A percentile compares a stretch with the other conserved stretches of the same genome.
phyloP scores from a whole-genome alignment of 2,113 vertebrate genomes.

The Salminus brasiliensis region DNA sequence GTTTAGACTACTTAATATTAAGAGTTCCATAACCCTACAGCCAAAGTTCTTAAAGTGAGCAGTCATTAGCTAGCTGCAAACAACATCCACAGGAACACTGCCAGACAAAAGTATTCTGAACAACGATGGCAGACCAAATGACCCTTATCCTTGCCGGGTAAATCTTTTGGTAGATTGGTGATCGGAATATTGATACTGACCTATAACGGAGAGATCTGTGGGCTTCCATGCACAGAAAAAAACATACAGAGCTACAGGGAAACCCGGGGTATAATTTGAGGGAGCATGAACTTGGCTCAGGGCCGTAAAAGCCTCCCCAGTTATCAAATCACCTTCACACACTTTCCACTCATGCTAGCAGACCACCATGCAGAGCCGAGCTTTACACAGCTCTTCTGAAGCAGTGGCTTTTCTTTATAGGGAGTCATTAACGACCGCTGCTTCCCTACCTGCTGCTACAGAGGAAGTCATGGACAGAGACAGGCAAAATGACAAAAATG shows the following conservation, averaged over 20 bases:
- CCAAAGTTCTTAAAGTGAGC: not conserved
- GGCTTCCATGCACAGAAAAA: not conserved
- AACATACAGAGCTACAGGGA: not conserved
- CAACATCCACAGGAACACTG: not conserved
- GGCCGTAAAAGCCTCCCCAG: constrained; percentile 1
- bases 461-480: constrained; percentile 19
- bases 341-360: constrained; percentile 5
- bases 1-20: not conserved
- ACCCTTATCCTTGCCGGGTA: no score
- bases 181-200: not conserved
- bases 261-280: not conserved
- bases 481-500: constrained; percentile 13
- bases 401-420: constrained; percentile 33
- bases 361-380: constrained; percentile 19
- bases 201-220: not conserved
- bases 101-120: not conserved
- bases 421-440: constrained; percentile 7
- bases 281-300: not conserved
- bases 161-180: no score
- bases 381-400: constrained; percentile 34
- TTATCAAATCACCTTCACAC: constrained; percentile 37
- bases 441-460: constrained; percentile 15
- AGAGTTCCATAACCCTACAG: not conserved
- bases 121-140: not conserved
- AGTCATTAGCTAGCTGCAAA: not conserved